phyloP scores from a whole-genome alignment of 2,797 vertebrate genomes.

The Melanotaenia parkinsoni region DNA sequence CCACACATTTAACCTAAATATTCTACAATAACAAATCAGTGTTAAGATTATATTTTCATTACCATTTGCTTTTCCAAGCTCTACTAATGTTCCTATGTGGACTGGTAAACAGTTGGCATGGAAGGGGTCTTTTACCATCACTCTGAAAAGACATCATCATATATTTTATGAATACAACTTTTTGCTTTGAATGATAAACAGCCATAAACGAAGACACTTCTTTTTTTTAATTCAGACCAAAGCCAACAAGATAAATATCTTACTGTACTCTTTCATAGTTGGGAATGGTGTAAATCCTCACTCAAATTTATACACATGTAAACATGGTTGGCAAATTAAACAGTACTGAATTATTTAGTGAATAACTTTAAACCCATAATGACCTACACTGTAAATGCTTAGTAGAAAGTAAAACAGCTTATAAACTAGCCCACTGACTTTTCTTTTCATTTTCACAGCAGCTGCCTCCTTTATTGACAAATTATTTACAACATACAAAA shows the following conservation, averaged over 20 bases:
- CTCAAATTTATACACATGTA: background rate
- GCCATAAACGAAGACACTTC: background rate
- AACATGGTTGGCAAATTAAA: background rate
- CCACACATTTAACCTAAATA: background rate
- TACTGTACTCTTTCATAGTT: background rate
- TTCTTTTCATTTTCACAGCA: background rate
- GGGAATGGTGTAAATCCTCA: background rate
- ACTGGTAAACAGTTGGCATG: slow-evolving; percentile 98
- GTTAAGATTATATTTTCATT: slow-evolving; percentile 45
- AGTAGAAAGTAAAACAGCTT: background rate
- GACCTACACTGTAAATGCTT: no score
- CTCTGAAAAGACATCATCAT: slow-evolving; percentile 80
- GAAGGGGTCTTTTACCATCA: slow-evolving; percentile 99
- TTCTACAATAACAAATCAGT: background rate
- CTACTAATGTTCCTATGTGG: slow-evolving; percentile 97
- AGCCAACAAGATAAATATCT: background rate
- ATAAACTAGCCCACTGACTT: no score
- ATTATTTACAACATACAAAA: background rate
- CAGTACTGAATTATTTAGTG: background rate
- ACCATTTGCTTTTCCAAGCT: slow-evolving; percentile 99
- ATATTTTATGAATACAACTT: background rate
- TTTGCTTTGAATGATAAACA: background rate
- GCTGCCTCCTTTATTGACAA: background rate
- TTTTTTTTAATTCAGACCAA: background rate
- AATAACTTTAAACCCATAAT: background rate